phyloP scores from a whole-genome alignment of 2,888 invertebrate species.

The Matsumyia berberina region DNA sequence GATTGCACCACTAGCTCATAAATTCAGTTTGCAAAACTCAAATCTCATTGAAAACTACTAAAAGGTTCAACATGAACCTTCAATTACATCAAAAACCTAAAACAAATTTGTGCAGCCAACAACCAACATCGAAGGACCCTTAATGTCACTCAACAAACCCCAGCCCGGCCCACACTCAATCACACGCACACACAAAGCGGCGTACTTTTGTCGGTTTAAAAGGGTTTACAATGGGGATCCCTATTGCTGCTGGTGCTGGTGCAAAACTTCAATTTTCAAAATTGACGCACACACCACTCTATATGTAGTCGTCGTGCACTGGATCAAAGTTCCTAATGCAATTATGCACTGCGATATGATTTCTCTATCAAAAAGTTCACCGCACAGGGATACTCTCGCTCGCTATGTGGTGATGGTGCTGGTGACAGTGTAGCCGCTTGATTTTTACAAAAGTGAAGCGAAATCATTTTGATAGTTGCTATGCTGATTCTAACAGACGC shows the following conservation, averaged over 20 bases:
- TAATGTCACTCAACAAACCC: constrained; percentile 39
- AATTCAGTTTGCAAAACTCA: constrained; percentile 51
- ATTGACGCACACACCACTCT: constrained; percentile 41
- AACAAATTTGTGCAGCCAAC: constrained; percentile 56
- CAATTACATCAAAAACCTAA: constrained; percentile 68
- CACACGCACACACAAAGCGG: constrained; percentile 6
- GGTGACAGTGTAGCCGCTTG: no score
- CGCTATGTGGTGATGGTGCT: constrained; percentile 5
- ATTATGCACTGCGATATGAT: constrained; percentile 72
- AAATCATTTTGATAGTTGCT: no score
- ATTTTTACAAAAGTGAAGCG: no score
- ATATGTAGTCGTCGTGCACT: constrained; percentile 32
- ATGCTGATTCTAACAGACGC: no score
- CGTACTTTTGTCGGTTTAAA: constrained; percentile 1
- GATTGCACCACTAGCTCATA: constrained; percentile 45
- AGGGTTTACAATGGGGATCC: constrained; percentile 20
- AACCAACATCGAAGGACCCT: constrained; percentile 45
- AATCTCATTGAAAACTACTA: constrained; percentile 64
- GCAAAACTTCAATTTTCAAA: constrained; percentile 53
- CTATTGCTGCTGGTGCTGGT: not conserved
- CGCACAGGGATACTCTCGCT: constrained; percentile 36
- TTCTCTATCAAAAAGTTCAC: constrained; percentile 70
- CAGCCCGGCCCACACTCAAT: not conserved
- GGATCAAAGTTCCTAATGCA: constrained; percentile 74
- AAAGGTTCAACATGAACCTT: constrained; percentile 68